These are phyloP conservation scores for Nesogale talazaci DNA, from an alignment of 2,113 vertebrate species.

Conservation along the genomic window DNA sequence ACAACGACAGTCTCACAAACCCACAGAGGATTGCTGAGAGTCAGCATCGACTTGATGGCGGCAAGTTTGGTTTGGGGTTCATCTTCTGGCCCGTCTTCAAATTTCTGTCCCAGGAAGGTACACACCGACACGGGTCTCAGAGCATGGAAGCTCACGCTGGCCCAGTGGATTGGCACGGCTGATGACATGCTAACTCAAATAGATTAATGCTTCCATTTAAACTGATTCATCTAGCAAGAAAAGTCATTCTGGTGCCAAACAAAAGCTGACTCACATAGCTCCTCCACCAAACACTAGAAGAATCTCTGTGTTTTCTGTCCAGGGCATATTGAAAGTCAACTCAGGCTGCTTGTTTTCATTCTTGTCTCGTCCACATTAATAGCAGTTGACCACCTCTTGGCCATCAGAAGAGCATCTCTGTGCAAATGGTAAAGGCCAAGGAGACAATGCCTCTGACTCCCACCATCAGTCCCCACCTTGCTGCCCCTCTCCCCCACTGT, in stretches of 20 bases:
- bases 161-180: fast-evolving
- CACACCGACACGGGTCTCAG: background rate
- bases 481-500: background rate
- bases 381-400: background rate
- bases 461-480: background rate
- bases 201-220: background rate
- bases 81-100: background rate
- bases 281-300: fast-evolving
- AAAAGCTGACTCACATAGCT: background rate
- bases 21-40: too few relatives aligned
- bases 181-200: background rate
- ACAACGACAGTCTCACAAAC: too few relatives aligned
- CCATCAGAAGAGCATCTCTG: fast-evolving
- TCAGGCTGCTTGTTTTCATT: background rate
- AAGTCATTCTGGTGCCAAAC: background rate
- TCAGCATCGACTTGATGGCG: too few relatives aligned
- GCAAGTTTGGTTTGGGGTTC: background rate
- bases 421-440: background rate
- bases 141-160: too few relatives aligned
- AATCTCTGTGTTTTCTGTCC: background rate
- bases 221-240: background rate
- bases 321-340: fast-evolving
- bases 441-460: background rate
- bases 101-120: background rate
- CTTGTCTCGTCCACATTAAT: background rate